Evolutionary conservation across 2,888 invertebrate genomes (phyloP).

Genomic region (Eupithecia subumbrata): DNA sequence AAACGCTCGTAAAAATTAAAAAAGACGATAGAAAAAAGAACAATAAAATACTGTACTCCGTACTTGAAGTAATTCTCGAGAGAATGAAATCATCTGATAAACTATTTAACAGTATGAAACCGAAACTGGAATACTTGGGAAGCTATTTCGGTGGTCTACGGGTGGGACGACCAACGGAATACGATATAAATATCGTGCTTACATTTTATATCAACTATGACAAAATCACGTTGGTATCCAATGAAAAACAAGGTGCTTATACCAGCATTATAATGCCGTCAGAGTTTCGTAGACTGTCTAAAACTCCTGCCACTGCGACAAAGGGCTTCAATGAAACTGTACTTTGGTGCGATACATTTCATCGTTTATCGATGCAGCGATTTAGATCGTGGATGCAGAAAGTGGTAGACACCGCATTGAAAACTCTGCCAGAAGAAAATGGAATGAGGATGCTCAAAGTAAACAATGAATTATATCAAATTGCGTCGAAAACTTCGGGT

Average conservation of each 20-base stretch:
- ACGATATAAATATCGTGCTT: conserved; percentile 64
- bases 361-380: conserved; percentile 54
- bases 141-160: conserved; percentile 68
- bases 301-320: conserved; percentile 50
- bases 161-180: conserved; percentile 66
- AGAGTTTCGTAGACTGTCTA: conserved; percentile 63
- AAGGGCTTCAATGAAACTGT: conserved; percentile 62
- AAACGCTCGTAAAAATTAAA: conserved; percentile 57
- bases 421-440: conserved; percentile 52
- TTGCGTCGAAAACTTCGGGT: conserved; percentile 61
- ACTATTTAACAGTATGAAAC: conserved; percentile 62
- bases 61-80: conserved; percentile 55
- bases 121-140: conserved; percentile 64
- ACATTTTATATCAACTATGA: conserved; percentile 60
- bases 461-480: conserved; percentile 50
- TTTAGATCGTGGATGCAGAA: conserved; percentile 68
- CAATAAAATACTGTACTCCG: conserved; percentile 57
- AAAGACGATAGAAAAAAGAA: conserved; percentile 57
- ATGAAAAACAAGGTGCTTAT: conserved; percentile 51
- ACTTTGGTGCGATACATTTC: conserved; percentile 60
- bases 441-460: conserved; percentile 54
- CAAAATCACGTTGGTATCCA: conserved; percentile 57
- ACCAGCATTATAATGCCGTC: conserved; percentile 62
- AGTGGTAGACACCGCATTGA: conserved; percentile 60
- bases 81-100: conserved; percentile 56